A percentile compares a stretch with the other conserved stretches of the same genome.
phyloP scores from a whole-genome alignment of 2,113 vertebrate species.

The Semicossyphus pulcher region DNA sequence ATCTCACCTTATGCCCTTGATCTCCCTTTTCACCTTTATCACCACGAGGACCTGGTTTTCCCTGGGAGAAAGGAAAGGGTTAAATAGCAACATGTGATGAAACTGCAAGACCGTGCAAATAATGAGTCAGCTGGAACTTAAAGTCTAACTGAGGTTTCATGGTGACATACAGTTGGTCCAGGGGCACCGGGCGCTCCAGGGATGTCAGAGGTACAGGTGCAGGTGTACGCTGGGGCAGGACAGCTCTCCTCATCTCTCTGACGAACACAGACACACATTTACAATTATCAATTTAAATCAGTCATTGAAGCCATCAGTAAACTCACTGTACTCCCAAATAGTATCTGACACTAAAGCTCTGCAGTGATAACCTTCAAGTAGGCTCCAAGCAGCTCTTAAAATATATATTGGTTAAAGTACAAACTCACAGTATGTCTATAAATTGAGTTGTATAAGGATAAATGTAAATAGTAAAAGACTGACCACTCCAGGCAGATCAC shows the following conservation, averaged over 20 bases:
- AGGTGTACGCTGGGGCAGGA: conserved; percentile 82
- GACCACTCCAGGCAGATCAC: conserved; percentile 90
- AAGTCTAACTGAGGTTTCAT: neutral
- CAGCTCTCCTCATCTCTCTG: conserved; percentile 91
- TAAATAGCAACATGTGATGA: neutral
- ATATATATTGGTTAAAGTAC: neutral
- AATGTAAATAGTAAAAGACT: conserved; percentile 41
- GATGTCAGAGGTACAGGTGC: conserved; percentile 85
- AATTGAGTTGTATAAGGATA: neutral
- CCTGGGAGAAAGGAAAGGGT: conserved; percentile 76
- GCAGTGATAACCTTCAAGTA: no score
- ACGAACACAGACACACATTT: conserved; percentile 15
- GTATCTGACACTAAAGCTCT: no score
- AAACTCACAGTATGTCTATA: neutral
- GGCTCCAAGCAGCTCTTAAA: neutral
- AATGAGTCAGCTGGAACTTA: neutral
- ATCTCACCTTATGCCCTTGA: conserved; percentile 87
- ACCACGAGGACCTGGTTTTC: conserved; percentile 89
- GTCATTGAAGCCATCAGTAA: no score
- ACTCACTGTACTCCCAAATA: neutral
- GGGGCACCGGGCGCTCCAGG: conserved; percentile 86
- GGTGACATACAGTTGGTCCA: conserved; percentile 86
- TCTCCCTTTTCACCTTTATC: conserved; percentile 90
- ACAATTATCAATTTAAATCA: neutral
- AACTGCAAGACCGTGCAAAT: neutral